phyloP scores from a whole-genome alignment of 2,113 vertebrate species.

The Sander vitreus region DNA sequence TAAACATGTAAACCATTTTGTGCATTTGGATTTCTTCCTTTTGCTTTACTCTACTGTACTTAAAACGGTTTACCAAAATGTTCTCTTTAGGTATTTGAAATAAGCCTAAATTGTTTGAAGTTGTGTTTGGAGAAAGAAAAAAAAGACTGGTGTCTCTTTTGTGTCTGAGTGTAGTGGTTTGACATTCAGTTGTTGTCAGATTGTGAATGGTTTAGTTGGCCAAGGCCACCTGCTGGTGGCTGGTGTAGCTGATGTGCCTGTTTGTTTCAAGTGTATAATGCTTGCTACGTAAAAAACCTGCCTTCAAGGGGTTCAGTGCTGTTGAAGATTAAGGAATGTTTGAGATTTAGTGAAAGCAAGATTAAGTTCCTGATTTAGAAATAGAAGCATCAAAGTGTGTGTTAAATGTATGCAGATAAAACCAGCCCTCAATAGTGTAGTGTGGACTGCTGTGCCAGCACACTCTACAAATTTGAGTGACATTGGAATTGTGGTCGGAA shows the following conservation, averaged over 20 bases:
- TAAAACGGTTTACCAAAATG: neutral
- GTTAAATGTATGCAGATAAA: constrained; percentile 41
- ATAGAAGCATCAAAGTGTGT: constrained; percentile 51
- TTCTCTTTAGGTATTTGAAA: neutral
- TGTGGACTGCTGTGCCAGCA: constrained; percentile 37
- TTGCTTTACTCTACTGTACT: neutral
- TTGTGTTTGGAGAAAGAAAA: neutral
- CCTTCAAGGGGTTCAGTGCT: constrained; percentile 21
- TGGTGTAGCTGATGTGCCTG: constrained; percentile 40
- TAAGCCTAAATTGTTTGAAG: neutral
- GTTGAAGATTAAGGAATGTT: constrained; percentile 40
- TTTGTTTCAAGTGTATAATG: constrained; percentile 38
- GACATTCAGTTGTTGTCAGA: constrained; percentile 42
- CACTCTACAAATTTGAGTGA: constrained; percentile 39
- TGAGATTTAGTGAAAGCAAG: constrained; percentile 36
- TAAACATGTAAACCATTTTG: neutral
- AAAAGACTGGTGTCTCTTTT: constrained; percentile 12
- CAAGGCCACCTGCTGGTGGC: constrained; percentile 53
- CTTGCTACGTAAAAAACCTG: constrained; percentile 27
- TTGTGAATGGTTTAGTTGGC: constrained; percentile 40
- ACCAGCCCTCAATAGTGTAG: constrained; percentile 31
- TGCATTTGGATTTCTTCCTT: neutral
- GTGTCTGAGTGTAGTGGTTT: constrained; percentile 20
- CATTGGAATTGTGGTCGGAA: constrained; percentile 43
- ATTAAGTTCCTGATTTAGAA: constrained; percentile 43